Base-by-base conservation (phyloP, 2,113 vertebrate genomes). In the Mormyrus lacerda region DNA sequence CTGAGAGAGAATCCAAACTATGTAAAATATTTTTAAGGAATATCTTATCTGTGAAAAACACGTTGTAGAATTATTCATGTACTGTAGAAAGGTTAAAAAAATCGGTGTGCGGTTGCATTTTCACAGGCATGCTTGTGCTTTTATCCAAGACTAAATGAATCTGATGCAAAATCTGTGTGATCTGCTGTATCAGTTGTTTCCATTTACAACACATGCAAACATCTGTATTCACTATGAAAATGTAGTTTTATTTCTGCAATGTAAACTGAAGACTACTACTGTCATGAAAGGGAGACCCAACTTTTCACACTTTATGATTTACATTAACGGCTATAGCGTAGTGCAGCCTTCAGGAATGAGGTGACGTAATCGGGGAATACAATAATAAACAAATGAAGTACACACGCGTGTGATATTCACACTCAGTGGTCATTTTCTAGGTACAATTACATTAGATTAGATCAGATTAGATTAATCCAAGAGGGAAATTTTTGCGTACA, bases 21-120 rank as follows among this genome's bases (percentile, higher is more conserved):
- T 85, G 48, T 85, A 50, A 85, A 85, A 48, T 85, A n/a, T 50
- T 48, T 85, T 85, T 47, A 85, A 85, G 83, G 19, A 85, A 24
- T 27, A 47, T 45, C 83, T 85, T 85, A 85, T 85, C 83, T 85
- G 45, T 48, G 21, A 85, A 50, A 85, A 85, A 85, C 83, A 85
- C 45, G 19, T 17, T 85, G 45, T 48, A 85, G 44, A 47, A n/a
- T 47, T n/a, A 47, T 85, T 85, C 21, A 76, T 50, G 42, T 85
- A 47, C 39, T 50, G 42, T 85, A 47, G 1, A 76, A 76, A 76
- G 3, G 21, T 45, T 24, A n/a, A 24, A 85, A 47, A 84, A 48
- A 50, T 0, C 2, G 7, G 82, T 1, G 0, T 47, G 42, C 82
- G 48, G 3, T 84, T 85, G 5, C 42, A n/a, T 76, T 76, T 76